phyloP scores from a whole-genome alignment of 2,888 invertebrate genomes.

The Nymphalis polychloros region DNA sequence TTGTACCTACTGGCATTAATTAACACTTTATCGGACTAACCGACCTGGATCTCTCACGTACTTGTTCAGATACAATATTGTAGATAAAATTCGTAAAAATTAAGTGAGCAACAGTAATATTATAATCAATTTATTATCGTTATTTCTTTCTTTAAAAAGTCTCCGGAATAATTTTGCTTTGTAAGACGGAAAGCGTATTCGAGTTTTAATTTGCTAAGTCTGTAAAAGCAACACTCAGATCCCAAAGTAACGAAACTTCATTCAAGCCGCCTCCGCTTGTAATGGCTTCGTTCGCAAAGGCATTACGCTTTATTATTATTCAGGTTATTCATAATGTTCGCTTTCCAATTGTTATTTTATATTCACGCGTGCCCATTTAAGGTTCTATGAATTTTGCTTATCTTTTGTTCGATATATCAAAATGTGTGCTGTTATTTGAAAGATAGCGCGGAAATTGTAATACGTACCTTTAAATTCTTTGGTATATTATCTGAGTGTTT shows the following conservation, averaged over 20 bases:
- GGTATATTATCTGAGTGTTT: too few species aligned
- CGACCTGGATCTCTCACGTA: neutral
- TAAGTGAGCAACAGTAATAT: neutral
- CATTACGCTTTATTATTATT: slow-evolving; percentile 37
- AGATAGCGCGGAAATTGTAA: neutral
- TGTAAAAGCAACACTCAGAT: slow-evolving; percentile 18
- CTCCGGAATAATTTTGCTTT: neutral
- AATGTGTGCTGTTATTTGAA: slow-evolving; percentile 1
- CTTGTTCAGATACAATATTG: neutral
- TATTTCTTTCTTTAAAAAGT: neutral
- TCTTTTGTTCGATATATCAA: slow-evolving; percentile 17
- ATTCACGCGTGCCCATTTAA: slow-evolving; percentile 47
- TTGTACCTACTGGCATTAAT: neutral
- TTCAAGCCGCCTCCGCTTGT: slow-evolving; percentile 38
- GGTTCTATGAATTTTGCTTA: slow-evolving; percentile 42
- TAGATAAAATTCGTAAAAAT: neutral
- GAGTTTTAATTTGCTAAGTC: slow-evolving; percentile 11
- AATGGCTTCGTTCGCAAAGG: slow-evolving; percentile 29
- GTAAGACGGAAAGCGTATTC: slow-evolving; percentile 43
- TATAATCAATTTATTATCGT: neutral
- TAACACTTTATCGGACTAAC: slow-evolving; percentile 4
- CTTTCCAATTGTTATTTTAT: slow-evolving; percentile 49
- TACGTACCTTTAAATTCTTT: too few species aligned
- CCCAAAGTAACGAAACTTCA: slow-evolving; percentile 36
- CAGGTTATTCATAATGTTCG: slow-evolving; percentile 49